A percentile compares a stretch with the other conserved stretches of the same genome.
Evolutionary conservation across 2,797 vertebrate genomes (phyloP).

Genomic region (Zenarchopterus dispar): DNA sequence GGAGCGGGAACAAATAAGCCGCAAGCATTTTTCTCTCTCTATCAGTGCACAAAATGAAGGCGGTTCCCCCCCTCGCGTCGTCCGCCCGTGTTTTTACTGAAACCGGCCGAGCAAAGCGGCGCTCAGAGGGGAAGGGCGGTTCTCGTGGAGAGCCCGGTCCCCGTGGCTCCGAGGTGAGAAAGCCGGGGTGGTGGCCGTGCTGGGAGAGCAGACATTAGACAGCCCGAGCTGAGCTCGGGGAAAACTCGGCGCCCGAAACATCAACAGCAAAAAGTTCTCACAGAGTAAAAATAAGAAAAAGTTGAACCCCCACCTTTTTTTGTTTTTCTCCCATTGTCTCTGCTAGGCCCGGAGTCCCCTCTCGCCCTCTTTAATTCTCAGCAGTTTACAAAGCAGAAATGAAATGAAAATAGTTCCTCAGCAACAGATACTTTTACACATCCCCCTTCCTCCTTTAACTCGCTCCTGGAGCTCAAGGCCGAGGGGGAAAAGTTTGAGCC

Average conservation of each 20-base stretch:
- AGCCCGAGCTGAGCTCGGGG: constrained; percentile 40
- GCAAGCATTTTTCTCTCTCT: neutral
- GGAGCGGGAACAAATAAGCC: constrained; percentile 25
- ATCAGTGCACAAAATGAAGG: constrained; percentile 21
- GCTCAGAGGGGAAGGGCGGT: constrained; percentile 21
- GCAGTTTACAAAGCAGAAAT: constrained; percentile 62
- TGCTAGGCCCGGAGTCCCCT: constrained; percentile 64
- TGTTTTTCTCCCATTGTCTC: constrained; percentile 58
- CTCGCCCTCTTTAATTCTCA: constrained; percentile 64
- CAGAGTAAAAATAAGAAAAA: constrained; percentile 66
- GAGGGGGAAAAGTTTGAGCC: constrained; percentile 62
- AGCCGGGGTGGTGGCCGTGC: constrained; percentile 58
- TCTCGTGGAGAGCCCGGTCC: constrained; percentile 26
- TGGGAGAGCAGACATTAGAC: constrained; percentile 62
- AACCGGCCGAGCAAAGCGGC: constrained; percentile 39
- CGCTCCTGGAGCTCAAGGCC: constrained; percentile 69
- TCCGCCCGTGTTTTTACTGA: neutral
- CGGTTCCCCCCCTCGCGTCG: too few species aligned
- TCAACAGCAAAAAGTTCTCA: constrained; percentile 59
- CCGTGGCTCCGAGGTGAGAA: constrained; percentile 41
- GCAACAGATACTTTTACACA: constrained; percentile 62
- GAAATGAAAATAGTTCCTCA: constrained; percentile 66
- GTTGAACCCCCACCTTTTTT: constrained; percentile 74
- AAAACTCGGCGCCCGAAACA: constrained; percentile 34
- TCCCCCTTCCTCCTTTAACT: constrained; percentile 66